Percentiles rank a stretch among this genome's conserved stretches.
Evolutionary conservation across 1,140 invertebrate species (phyloP).

Genomic region (Chrysoperla carnea): DNA sequence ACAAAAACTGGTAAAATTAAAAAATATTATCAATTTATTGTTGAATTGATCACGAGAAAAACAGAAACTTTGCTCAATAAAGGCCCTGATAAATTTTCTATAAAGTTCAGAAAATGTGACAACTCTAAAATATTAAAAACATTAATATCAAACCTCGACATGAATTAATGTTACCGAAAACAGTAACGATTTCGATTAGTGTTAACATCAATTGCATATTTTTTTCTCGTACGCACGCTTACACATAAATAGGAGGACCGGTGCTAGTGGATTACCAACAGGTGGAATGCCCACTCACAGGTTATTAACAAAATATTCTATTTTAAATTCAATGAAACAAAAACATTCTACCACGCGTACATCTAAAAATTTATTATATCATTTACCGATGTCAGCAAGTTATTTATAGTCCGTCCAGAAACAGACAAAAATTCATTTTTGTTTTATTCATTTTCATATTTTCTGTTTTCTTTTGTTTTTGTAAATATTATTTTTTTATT

Average conservation of each 20-base stretch:
- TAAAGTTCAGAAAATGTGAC: too few relatives aligned
- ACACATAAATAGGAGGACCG: slow-evolving; percentile 12
- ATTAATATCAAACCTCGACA: too few relatives aligned
- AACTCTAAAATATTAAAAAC: too few relatives aligned
- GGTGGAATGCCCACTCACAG: slow-evolving; percentile 16
- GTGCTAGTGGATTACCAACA: slow-evolving; percentile 13
- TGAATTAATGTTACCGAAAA: too few relatives aligned
- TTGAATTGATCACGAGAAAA: too few relatives aligned
- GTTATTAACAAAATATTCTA: slow-evolving; percentile 10
- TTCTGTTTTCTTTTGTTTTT: slow-evolving; percentile 2
- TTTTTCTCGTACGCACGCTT: too few relatives aligned
- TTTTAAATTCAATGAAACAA: not conserved
- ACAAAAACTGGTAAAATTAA: too few relatives aligned
- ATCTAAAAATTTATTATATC: not conserved
- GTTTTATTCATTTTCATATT: not conserved
- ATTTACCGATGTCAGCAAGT: slow-evolving; percentile 1
- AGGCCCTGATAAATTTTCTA: too few relatives aligned
- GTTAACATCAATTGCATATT: too few relatives aligned
- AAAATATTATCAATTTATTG: too few relatives aligned
- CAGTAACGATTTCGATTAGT: too few relatives aligned
- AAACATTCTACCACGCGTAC: not conserved
- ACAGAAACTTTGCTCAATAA: too few relatives aligned
- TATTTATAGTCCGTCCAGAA: not conserved
- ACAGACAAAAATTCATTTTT: not conserved
- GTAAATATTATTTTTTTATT: not conserved